Evolutionary conservation across 1,140 invertebrate genomes (phyloP).

Genomic region (Drosophila sucinea): DNA sequence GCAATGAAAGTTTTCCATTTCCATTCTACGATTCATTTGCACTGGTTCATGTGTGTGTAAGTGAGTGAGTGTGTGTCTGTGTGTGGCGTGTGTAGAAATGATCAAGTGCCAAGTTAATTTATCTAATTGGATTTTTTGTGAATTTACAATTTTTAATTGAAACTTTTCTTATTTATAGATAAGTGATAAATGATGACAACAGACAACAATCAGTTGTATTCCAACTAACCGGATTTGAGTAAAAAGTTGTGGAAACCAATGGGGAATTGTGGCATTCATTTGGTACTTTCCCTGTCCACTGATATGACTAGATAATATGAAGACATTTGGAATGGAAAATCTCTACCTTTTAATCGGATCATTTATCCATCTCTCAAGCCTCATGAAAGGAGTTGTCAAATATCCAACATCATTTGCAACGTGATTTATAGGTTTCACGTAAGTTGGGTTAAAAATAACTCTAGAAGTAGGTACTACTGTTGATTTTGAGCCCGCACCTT

Average conservation of each 20-base stretch:
- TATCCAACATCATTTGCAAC: background rate
- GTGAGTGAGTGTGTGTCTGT: constrained; percentile 23
- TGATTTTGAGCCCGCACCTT: constrained; percentile 7
- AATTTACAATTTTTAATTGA: background rate
- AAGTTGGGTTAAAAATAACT: background rate
- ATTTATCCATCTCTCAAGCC: background rate
- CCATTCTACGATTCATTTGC: constrained; percentile 1
- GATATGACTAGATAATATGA: background rate
- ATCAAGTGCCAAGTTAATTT: constrained; percentile 9
- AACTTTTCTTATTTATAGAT: constrained; percentile 2
- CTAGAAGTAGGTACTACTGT: background rate
- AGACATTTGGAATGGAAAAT: background rate
- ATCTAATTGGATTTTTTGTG: background rate
- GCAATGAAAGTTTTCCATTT: constrained; percentile 40
- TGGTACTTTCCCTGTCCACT: background rate
- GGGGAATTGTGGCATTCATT: no score
- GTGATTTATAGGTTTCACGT: background rate
- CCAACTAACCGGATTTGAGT: background rate
- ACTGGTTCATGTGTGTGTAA: constrained; percentile 25
- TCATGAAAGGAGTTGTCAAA: no score
- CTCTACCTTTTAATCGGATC: background rate
- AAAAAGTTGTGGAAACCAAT: background rate
- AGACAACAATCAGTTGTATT: background rate
- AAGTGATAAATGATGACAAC: background rate
- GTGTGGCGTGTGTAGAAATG: background rate